Base-by-base conservation (phyloP, 2,113 vertebrate genomes). In the Dendropsophus ebraccatus region DNA sequence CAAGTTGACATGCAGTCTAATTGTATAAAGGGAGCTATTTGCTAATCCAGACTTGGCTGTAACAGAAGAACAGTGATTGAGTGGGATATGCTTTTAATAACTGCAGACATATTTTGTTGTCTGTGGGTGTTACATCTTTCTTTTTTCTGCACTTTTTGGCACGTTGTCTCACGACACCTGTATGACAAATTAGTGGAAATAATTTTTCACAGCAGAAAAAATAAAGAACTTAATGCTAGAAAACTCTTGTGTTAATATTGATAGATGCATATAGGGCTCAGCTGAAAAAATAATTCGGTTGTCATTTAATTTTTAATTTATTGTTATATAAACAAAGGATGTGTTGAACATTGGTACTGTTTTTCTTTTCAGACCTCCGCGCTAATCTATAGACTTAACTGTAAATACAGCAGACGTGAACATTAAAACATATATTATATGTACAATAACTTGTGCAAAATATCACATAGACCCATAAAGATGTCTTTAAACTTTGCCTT, bases 41-140 rank as follows among this genome's bases (percentile, higher is more conserved):
- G 94, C 92, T 94, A 95, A 96, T 95, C 94, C 95, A 94, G 95
- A 94, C 94, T 94, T 92, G 90, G 89, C 84, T 92, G 91, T 93
- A 88, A 82, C 87, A 83, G 58, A 14, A 9, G 87, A 89, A 92
- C 93, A 89, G 84, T 91, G 88, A 90, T 90, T 88, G 89, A 93
- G 89, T 88, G 88, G 82, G 89, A 92, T 92, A 92, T 75, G 87
- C 91, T 87, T 92, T 91, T 91, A 91, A 85, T 83, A 83, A 83
- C 30, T 72, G 81, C 88, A 94, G 89, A 92, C 91, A 93, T 95
- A 92, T 91, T 91, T 93, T 92, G 92, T 90, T 92, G 90, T 92
- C 92, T 92, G 89, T 91, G 93, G 93, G 91, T 94, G 92, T 92
- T 91, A 91, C 92, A 93, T 92, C 88, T 91, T 89, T 88, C 54